A percentile compares a stretch with the other conserved stretches of the same genome.
These are phyloP conservation scores for Oreochromis aureus DNA, from an alignment of 2,113 vertebrate species.

Conservation along the genomic window DNA sequence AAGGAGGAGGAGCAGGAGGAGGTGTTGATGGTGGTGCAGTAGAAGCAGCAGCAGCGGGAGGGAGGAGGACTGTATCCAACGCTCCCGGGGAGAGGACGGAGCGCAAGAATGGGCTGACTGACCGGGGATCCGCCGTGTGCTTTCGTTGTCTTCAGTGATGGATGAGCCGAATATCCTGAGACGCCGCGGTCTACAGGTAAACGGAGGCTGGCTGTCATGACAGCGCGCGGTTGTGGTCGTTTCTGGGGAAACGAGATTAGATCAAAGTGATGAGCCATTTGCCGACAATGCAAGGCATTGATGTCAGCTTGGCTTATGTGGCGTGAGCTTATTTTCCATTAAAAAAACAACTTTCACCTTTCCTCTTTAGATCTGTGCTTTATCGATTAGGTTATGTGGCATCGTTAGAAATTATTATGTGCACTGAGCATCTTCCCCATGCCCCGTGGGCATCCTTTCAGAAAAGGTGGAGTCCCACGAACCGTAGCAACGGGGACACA, in stretches of 20 bases:
- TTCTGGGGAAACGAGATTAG: not conserved
- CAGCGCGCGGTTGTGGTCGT: not conserved
- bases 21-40: not conserved
- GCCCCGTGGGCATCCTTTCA: not conserved
- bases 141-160: constrained; percentile 37
- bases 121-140: not conserved
- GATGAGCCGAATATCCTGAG: constrained; percentile 73
- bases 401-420: not conserved
- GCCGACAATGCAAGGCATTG: not conserved
- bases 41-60: not conserved
- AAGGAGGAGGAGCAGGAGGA: not conserved
- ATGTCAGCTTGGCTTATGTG: not conserved
- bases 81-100: not conserved
- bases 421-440: not conserved
- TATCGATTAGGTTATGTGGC: not conserved
- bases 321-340: not conserved
- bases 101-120: constrained; percentile 35
- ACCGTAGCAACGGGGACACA: not conserved
- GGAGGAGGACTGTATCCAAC: not conserved
- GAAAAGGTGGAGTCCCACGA: not conserved
- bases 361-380: not conserved
- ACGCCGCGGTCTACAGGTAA: constrained; percentile 73
- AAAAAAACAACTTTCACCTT: not conserved
- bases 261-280: not conserved
- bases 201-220: not conserved